A percentile compares a stretch with the other conserved stretches of the same genome.
These are phyloP conservation scores for Piezodorus guildinii DNA, from an alignment of 1,140 invertebrate species.

Conservation along the genomic window DNA sequence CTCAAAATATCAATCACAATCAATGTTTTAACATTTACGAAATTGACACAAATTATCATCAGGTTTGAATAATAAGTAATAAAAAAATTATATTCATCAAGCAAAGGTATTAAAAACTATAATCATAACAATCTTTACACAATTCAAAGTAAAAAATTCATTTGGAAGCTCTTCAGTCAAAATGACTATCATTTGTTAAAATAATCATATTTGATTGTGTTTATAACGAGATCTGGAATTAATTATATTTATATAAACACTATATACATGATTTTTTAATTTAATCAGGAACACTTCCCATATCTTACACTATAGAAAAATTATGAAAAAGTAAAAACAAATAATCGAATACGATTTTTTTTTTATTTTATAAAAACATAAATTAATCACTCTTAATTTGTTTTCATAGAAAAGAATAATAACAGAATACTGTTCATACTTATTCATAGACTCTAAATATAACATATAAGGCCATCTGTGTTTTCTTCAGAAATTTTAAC, in stretches of 20 bases:
- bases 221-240: conserved; percentile 9
- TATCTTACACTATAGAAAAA: conserved; percentile 2
- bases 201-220: conserved; percentile 14
- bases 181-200: conserved; percentile 12
- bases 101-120: no score
- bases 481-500: no score
- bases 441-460: no score
- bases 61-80: no score
- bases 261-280: conserved; percentile 1
- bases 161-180: conserved; percentile 19
- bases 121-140: conserved; percentile 6
- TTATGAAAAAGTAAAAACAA: conserved; percentile 3
- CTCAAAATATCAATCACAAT: conserved; percentile 5
- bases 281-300: conserved; percentile 12
- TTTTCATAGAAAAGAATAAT: background rate
- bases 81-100: no score
- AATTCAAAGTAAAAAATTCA: conserved; percentile 14
- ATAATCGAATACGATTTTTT: background rate
- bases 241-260: conserved; percentile 9
- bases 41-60: no score
- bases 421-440: background rate
- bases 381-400: no score
- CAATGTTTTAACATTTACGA: background rate
- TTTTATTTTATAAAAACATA: background rate
- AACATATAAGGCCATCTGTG: no score